Evolutionary conservation across 2,113 vertebrate species (phyloP).

Genomic region (Thomomys bottae): DNA sequence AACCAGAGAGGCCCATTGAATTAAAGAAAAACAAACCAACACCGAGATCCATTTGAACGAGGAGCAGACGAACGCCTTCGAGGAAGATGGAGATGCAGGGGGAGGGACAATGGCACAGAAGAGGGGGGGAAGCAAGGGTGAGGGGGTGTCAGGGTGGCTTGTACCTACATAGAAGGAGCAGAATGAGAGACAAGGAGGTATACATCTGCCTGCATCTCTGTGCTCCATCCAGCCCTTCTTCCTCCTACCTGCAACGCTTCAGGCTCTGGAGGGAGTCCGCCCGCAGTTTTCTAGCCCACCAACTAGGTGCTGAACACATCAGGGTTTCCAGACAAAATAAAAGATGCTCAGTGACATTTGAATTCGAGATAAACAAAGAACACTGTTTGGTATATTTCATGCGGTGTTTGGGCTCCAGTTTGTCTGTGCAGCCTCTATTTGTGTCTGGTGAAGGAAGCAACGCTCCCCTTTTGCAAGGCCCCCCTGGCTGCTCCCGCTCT

Average conservation of each 20-base stretch:
- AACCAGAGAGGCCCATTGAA: too few relatives aligned
- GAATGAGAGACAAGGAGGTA: too few relatives aligned
- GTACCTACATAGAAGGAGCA: neutral
- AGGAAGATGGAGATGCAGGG: neutral
- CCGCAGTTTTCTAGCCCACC: neutral
- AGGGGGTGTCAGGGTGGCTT: too few relatives aligned
- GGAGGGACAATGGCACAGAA: accelerated
- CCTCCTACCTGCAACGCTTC: neutral
- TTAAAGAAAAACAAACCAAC: too few relatives aligned
- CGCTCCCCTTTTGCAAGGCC: neutral
- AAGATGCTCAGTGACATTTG: neutral
- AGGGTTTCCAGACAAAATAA: neutral
- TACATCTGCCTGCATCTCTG: accelerated
- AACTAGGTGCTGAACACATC: too few relatives aligned
- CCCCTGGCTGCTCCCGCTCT: neutral
- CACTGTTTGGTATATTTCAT: neutral
- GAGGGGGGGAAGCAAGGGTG: accelerated
- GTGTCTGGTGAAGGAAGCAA: neutral
- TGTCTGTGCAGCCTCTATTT: neutral
- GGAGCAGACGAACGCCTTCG: too few relatives aligned
- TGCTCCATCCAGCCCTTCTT: accelerated
- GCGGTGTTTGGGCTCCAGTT: neutral
- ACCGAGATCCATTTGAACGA: too few relatives aligned
- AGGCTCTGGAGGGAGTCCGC: neutral
- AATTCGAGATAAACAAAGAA: neutral